These are phyloP conservation scores for Mobula birostris DNA, from an alignment of 2,113 vertebrate genomes.

Conservation along the genomic window DNA sequence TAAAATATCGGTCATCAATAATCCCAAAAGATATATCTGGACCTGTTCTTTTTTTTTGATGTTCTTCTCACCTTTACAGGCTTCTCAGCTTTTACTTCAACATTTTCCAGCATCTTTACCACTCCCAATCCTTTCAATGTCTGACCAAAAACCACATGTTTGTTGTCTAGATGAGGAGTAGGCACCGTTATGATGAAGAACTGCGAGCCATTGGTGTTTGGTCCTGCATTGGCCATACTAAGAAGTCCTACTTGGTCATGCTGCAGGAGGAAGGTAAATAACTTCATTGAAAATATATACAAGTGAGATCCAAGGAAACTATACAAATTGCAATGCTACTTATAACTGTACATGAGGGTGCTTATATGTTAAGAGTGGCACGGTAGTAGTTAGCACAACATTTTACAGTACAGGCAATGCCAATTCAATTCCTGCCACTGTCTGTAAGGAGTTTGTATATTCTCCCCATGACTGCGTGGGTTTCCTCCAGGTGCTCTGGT, in stretches of 20 bases:
- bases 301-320: neutral
- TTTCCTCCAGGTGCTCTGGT: no score
- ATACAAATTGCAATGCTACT: neutral
- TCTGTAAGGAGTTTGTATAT: no score
- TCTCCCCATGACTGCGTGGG: no score
- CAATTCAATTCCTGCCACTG: no score
- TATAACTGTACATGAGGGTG: neutral
- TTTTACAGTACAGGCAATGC: no score
- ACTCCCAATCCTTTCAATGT: constrained; percentile 84
- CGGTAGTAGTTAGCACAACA: no score
- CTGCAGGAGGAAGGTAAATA: constrained; percentile 49
- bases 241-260: constrained; percentile 80
- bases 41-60: neutral
- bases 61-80: constrained; percentile 65
- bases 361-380: no score
- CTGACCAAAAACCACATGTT: constrained; percentile 91
- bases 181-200: constrained; percentile 92
- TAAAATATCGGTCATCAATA: neutral
- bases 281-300: neutral
- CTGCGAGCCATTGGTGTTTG: constrained; percentile 88
- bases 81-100: constrained; percentile 73
- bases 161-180: constrained; percentile 82
- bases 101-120: constrained; percentile 71
- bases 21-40: neutral
- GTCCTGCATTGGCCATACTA: constrained; percentile 94